Conservation (phyloP, 2,113 vertebrate genomes). For the Bucco capensis region DNA sequence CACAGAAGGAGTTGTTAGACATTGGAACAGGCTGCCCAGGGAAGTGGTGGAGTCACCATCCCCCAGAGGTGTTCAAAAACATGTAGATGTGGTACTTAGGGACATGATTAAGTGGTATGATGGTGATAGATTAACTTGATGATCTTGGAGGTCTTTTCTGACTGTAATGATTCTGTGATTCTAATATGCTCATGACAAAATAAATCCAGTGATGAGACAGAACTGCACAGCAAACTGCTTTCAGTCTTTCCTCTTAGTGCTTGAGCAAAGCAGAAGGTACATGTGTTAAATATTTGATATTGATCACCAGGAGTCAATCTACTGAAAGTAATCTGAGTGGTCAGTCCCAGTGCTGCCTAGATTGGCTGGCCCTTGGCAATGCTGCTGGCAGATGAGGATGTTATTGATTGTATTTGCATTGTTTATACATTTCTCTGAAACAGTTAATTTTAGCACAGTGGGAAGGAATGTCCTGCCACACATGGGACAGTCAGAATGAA, state of each 20-base stretch:
- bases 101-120: too few species aligned
- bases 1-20: too few species aligned
- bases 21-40: too few species aligned
- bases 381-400: not conserved
- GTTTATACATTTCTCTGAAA: conserved; percentile 4
- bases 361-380: not conserved
- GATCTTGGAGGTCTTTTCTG: too few species aligned
- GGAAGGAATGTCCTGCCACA: not conserved
- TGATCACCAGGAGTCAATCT: not conserved
- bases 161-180: too few species aligned
- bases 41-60: too few species aligned
- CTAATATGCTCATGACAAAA: not conserved
- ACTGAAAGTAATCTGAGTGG: not conserved
- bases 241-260: not conserved
- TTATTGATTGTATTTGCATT: not conserved
- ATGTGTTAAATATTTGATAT: not conserved
- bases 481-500: not conserved
- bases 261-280: not conserved
- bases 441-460: not conserved
- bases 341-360: not conserved
- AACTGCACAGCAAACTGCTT: not conserved
- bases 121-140: too few species aligned
- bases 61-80: too few species aligned
- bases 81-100: too few species aligned
- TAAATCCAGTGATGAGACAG: not conserved